Conservation (phyloP, 2,113 vertebrate species). For the Noctilio leporinus region DNA sequence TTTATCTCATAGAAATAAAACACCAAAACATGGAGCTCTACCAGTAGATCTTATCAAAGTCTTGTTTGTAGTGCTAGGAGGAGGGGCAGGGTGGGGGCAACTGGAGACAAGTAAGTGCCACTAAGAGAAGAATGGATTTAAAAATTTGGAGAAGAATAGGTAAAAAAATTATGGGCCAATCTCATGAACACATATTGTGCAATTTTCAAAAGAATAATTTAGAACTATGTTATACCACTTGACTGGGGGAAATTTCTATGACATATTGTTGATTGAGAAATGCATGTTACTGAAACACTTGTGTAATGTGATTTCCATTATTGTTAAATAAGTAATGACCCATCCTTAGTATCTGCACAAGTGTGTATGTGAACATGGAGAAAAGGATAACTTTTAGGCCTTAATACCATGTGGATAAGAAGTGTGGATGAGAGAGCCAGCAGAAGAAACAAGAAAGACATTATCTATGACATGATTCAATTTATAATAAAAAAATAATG, state of each 20-base stretch:
- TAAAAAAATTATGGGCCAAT: background rate
- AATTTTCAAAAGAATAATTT: slow-evolving; percentile 1
- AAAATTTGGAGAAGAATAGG: background rate
- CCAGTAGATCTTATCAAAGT: background rate
- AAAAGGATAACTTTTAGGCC: background rate
- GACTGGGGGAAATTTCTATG: background rate
- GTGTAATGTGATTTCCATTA: background rate
- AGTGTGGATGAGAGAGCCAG: background rate
- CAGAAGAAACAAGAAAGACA: background rate
- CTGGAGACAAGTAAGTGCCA: background rate
- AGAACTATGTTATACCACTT: background rate
- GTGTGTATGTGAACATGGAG: background rate
- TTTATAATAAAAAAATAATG: background rate
- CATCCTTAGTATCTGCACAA: background rate
- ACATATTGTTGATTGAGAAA: background rate
- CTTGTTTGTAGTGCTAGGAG: background rate
- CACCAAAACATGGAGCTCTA: background rate
- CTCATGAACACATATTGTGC: background rate
- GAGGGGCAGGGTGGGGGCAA: too few relatives aligned
- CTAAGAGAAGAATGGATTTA: background rate
- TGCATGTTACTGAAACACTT: background rate
- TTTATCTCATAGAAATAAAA: background rate
- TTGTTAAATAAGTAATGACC: background rate
- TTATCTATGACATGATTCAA: background rate
- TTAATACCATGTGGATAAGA: background rate